Conservation (phyloP, 2,888 invertebrate species). For the Campopleginae sp. region DNA sequence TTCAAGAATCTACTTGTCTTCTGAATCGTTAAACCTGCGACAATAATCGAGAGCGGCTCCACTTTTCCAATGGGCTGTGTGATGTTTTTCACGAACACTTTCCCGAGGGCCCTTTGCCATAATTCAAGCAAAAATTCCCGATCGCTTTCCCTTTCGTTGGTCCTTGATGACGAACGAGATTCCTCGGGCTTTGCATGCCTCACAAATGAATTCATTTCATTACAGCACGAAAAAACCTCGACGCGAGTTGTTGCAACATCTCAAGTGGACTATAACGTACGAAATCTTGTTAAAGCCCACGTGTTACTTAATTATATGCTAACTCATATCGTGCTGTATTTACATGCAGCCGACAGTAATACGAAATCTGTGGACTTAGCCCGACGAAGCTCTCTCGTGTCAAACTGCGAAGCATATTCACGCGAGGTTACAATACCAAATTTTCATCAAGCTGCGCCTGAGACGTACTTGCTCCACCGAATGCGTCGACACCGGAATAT, state of each 20-base stretch:
- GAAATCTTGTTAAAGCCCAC: neutral
- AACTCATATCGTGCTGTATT: neutral
- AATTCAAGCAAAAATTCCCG: neutral
- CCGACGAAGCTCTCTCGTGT: neutral
- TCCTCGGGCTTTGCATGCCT: neutral
- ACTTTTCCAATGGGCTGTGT: too few relatives aligned
- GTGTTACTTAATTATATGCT: neutral
- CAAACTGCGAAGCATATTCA: neutral
- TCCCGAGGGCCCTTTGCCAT: too few relatives aligned
- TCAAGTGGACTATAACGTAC: neutral
- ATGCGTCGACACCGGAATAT: neutral
- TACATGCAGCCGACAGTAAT: neutral
- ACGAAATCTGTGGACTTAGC: constrained; percentile 7
- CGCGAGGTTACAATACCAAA: neutral
- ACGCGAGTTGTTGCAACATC: neutral
- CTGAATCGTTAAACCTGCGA: neutral
- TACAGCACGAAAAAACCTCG: too few relatives aligned
- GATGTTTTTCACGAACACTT: too few relatives aligned
- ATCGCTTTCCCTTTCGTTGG: neutral
- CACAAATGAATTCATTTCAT: too few relatives aligned
- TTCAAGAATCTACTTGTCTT: neutral
- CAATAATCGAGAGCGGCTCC: neutral
- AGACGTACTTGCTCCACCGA: neutral
- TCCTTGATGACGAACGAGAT: neutral
- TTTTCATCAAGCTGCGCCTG: neutral